A percentile compares a stretch with the other conserved stretches of the same genome.
phyloP scores from a whole-genome alignment of 2,113 vertebrate genomes.

The Pachycephala philippinensis region DNA sequence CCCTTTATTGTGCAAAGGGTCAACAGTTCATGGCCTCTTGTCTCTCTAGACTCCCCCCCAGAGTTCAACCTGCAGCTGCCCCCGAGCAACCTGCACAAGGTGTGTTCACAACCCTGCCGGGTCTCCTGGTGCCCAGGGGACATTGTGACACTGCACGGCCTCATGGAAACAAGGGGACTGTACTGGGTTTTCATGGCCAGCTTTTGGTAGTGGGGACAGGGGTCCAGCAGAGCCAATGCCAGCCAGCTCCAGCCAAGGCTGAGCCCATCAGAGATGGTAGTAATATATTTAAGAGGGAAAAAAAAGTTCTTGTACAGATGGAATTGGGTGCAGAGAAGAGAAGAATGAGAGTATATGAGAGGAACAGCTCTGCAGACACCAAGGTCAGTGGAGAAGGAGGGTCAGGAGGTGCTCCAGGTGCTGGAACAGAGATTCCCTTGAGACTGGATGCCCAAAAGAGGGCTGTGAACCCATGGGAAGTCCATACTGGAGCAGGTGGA shows the following conservation, averaged over 20 bases:
- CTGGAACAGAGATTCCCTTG: neutral
- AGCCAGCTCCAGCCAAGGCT: neutral
- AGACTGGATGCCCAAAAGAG: neutral
- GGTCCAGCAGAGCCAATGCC: neutral
- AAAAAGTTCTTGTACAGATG: neutral
- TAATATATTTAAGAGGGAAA: neutral
- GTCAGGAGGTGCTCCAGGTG: neutral
- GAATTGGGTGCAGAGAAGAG: neutral
- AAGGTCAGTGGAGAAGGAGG: neutral
- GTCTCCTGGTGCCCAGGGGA: neutral
- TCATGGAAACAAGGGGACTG: neutral
- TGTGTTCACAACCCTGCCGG: neutral
- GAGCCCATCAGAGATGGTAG: neutral
- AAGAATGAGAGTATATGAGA: neutral
- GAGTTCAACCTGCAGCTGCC: neutral
- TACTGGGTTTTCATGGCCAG: neutral
- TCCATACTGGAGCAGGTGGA: neutral
- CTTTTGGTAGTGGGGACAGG: neutral
- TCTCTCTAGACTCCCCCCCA: neutral
- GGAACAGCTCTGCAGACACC: neutral
- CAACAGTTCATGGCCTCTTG: neutral
- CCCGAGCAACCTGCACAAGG: neutral
- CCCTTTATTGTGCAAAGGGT: neutral
- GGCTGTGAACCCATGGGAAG: neutral
- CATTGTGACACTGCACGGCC: neutral